Evolutionary conservation across 2,113 vertebrate species (phyloP), one percentile per base, ranked within the genome.

Genomic region (Gallinago paraguaiae): DNA sequence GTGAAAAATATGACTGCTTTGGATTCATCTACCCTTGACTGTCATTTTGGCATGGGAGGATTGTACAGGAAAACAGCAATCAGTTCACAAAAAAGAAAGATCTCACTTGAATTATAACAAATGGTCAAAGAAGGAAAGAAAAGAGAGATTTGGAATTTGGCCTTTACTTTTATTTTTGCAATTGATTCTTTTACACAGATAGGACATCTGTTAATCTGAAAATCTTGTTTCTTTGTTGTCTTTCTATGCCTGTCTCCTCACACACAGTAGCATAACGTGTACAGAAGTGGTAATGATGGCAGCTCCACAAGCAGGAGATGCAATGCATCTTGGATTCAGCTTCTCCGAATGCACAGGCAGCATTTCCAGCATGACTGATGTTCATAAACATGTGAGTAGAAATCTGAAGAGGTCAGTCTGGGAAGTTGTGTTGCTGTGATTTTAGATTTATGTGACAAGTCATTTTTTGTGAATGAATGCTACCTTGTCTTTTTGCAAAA

Each of bases 351-450:
- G 31, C 28, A 77, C 33, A 61, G 35, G 10, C 50, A 84, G 1
- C 1, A 2, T 54, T 70, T 78, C n/a, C 64, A 82, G 65, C 31
- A 39, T 67, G 46, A 63, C 17, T 0, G 0, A 59, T 82, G 16
- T 33, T 82, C 76, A 79, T 31, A 79, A 31, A 79, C 1, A 2
- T n/a, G 13, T 35, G 33, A 88, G 45, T 4, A 72, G 33, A 83
- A 92, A 60, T 25, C 43, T 3, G 0, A 33, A 80, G 43, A 68
- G 17, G 7, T 28, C 13, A 2, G 6, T 12, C 48, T 51, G 28
- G 59, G 65, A 57, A 51, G 50, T 17, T 24, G 8, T 13, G 8
- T 31, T 51, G 20, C 37, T 71, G n/a, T 59, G 53, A 71, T 80
- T 74, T 78, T 56, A 77, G 35, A 74, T 78, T 70, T 88, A 48